Evolutionary conservation across 2,888 invertebrate species (phyloP).

Genomic region (Lepidocyrtinus sp.): DNA sequence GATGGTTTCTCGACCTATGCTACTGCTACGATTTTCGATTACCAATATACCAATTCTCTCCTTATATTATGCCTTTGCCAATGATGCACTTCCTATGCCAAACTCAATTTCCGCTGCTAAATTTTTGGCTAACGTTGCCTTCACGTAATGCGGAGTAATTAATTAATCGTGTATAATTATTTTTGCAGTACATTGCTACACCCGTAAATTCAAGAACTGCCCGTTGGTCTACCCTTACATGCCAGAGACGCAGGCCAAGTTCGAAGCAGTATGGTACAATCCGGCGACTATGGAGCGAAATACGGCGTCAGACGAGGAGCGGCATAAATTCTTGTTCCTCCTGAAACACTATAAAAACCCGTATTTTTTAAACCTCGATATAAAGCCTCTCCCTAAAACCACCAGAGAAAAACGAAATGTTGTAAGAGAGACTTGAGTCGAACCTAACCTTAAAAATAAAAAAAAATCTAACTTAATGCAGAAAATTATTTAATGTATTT

Average conservation of each 20-base stretch:
- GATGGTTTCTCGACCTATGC: too few relatives aligned
- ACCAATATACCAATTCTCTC: too few relatives aligned
- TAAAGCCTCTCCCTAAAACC: conserved; percentile 27
- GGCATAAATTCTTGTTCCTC: conserved; percentile 32
- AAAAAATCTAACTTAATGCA: conserved; percentile 14
- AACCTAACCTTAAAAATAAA: conserved; percentile 18
- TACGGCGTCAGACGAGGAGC: conserved; percentile 20
- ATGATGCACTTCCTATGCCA: too few relatives aligned
- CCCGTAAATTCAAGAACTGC: conserved; percentile 6
- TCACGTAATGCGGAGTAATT: too few relatives aligned
- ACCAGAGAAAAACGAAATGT: conserved; percentile 47
- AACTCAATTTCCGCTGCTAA: too few relatives aligned
- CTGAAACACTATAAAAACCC: conserved; percentile 40
- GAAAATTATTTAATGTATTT: conserved; percentile 34
- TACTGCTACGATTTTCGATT: too few relatives aligned
- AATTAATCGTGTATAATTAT: too few relatives aligned
- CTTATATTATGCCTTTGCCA: too few relatives aligned
- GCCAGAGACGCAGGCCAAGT: conserved; percentile 26
- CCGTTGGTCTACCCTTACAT: conserved; percentile 34
- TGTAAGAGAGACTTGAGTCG: conserved; percentile 50
- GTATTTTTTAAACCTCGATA: conserved; percentile 22
- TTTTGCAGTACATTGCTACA: conserved; percentile 17
- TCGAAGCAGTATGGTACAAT: conserved; percentile 30
- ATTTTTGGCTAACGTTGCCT: too few relatives aligned
- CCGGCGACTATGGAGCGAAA: conserved; percentile 6